Base-by-base conservation (phyloP, 2,113 vertebrate species). In the Aegypius monachus region DNA sequence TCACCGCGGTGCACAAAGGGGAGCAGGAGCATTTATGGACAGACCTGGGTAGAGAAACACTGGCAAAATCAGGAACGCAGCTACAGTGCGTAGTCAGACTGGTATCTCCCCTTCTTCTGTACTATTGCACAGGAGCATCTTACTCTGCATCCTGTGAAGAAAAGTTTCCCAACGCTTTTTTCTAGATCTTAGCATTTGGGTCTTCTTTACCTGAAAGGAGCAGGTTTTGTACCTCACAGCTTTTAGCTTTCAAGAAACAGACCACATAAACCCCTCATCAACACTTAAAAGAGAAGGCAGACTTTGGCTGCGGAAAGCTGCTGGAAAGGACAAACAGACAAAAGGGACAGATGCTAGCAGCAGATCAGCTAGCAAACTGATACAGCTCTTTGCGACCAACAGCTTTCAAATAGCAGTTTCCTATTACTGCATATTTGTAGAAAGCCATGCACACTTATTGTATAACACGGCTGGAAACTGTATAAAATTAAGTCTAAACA, bases 361-460 rank as follows among this genome's bases (percentile, higher is more conserved):
- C 4, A 77, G 52, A 50, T 6, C 3, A 82, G 74, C 56, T 50
- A 61, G 75, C 53, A 92, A 95, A 92, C 55, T 52, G 82, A 72
- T 96, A 88, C 62, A 80, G 86, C 52, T 85, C 47, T 25, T 12
- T 48, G 42, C 38, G 79, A 80, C 61, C 48, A 74, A n/a, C 55
- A 58, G 91, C 81, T 93, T 74, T 78, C 81, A 67, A 71, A 81
- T 14, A 94, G 72, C 20, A 67, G 86, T 92, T 90, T 95, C 82
- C 52, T 80, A 11, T 90, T 93, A 74, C 87, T 59, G 56, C 7
- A 0, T n/a, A 65, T 70, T 56, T 77, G 21, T 31, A 59, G 77
- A 79, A 80, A 93, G 84, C 55, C 81, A 17, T 9, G 16, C 53
- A 61, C 6, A 1, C 23, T 86, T 55, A 19, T 22, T 52, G 50